Conservation (phyloP, 1,140 invertebrate species). For the Dolichoris vasculosae region DNA sequence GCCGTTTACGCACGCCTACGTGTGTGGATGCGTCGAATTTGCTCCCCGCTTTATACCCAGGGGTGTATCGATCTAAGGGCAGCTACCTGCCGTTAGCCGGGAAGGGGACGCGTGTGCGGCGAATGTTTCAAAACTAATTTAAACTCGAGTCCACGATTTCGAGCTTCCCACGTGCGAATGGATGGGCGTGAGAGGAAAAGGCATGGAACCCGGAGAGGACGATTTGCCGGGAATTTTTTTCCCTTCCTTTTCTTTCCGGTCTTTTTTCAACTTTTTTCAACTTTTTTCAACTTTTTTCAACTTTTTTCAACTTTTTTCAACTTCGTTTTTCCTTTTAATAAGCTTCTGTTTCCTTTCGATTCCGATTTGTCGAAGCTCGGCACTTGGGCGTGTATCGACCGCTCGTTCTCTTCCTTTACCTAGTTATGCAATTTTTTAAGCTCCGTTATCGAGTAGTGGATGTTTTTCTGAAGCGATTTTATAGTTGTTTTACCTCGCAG, state of each 20-base stretch:
- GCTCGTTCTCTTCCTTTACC: neutral
- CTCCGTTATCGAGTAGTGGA: neutral
- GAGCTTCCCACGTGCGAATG: neutral
- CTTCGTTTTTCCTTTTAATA: neutral
- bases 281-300: neutral
- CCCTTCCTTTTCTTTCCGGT: too few species aligned
- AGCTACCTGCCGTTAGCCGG: slow-evolving; percentile 20
- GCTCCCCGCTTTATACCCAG: neutral
- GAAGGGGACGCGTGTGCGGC: slow-evolving; percentile 60
- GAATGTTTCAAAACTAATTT: slow-evolving; percentile 72
- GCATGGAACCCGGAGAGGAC: neutral
- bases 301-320: neutral
- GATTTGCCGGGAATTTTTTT: neutral
- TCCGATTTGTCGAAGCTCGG: neutral
- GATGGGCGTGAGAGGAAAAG: neutral
- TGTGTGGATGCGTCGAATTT: too few species aligned
- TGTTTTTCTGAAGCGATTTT: neutral
- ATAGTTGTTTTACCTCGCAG: neutral
- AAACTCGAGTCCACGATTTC: slow-evolving; percentile 63
- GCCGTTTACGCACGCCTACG: too few species aligned
- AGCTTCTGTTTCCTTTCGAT: neutral
- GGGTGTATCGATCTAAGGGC: slow-evolving; percentile 37
- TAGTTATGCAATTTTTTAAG: slow-evolving; percentile 1
- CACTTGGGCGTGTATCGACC: too few species aligned
- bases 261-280: too few species aligned